Evolutionary conservation across 2,797 vertebrate genomes (phyloP).

Genomic region (Chromobotia macracanthus): DNA sequence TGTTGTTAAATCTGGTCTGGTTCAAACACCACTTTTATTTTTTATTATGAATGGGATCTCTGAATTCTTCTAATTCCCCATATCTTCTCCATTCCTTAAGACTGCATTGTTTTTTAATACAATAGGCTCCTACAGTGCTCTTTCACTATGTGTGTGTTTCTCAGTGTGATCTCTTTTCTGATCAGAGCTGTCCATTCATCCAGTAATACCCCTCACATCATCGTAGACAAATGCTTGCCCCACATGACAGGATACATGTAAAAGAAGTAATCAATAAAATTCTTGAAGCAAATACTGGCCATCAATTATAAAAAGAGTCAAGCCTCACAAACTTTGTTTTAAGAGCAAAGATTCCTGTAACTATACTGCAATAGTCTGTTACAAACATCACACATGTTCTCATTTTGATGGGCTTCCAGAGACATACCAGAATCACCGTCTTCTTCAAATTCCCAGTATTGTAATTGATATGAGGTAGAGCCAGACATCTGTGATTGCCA

Average conservation of each 20-base stretch:
- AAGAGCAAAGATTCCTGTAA: neutral
- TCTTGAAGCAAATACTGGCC: neutral
- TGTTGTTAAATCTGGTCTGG: no score
- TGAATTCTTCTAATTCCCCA: conserved; percentile 48
- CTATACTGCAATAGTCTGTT: neutral
- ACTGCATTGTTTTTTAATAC: conserved; percentile 68
- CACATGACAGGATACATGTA: neutral
- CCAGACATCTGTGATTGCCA: conserved; percentile 34
- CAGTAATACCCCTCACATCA: conserved; percentile 10
- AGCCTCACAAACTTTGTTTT: neutral
- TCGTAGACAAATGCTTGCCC: conserved; percentile 11
- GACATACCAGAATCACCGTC: neutral
- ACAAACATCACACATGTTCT: conserved; percentile 6
- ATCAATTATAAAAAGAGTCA: neutral
- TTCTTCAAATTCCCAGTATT: conserved; percentile 21
- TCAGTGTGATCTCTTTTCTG: conserved; percentile 10
- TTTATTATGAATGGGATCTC: conserved; percentile 37
- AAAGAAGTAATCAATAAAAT: neutral
- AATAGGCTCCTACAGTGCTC: conserved; percentile 68
- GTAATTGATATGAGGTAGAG: conserved; percentile 21
- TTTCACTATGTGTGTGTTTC: conserved; percentile 17
- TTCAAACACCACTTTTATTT: conserved; percentile 1
- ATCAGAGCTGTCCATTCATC: conserved; percentile 11
- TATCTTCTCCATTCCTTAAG: conserved; percentile 67
- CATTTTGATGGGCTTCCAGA: conserved; percentile 34